Evolutionary conservation across 2,888 invertebrate species (phyloP), one percentile per base, ranked within the genome.

Genomic region (Ichneumon xanthorius): DNA sequence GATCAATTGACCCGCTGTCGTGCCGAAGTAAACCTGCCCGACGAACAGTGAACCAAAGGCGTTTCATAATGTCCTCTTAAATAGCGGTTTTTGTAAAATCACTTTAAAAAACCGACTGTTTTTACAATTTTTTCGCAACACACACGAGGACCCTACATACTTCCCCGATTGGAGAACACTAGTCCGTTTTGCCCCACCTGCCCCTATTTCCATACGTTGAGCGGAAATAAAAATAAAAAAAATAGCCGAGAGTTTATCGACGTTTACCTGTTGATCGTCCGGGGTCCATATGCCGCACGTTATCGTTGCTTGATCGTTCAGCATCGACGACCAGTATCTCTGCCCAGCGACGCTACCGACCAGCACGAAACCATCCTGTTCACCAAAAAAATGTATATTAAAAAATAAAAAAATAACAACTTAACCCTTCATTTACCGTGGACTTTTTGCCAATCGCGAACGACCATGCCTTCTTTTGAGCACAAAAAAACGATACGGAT

Each of bases 251-350:
- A 19, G 53, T 19, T 19, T 53, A 77, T 71, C 22, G 19, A 55
- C 22, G 70, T 50, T 11, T 90, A 96, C 96, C 95, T 99, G 98
- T 92, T 98, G 97, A 94, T 99, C 99, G 92, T 99, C 99, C 0
- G 99, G 99, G 14, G 99, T 98, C 99, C 99, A 99, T 92, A 98
- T 98, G 61, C 99, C 99, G 93, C 99, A 99, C 0, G 98, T 98
- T 90, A 99, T 99, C 80, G 97, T 97, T 22, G 98, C 97, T 93
- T 99, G 98, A 88, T 99, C 95, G 91, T 99, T 98, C 86, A 99
- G 95, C 98, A 99, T 98, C 68, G 98, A 98, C 0, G 99, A 99
- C 99, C 99, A 99, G 94, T 99, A 99, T 9, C 99, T 96, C 94
- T 99, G 99, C 0, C 99, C 99, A 0, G 98, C 98, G 86, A 99